A percentile compares a stretch with the other conserved stretches of the same genome.
Evolutionary conservation across 2,797 vertebrate species (phyloP).

Genomic region (Chanos chanos): DNA sequence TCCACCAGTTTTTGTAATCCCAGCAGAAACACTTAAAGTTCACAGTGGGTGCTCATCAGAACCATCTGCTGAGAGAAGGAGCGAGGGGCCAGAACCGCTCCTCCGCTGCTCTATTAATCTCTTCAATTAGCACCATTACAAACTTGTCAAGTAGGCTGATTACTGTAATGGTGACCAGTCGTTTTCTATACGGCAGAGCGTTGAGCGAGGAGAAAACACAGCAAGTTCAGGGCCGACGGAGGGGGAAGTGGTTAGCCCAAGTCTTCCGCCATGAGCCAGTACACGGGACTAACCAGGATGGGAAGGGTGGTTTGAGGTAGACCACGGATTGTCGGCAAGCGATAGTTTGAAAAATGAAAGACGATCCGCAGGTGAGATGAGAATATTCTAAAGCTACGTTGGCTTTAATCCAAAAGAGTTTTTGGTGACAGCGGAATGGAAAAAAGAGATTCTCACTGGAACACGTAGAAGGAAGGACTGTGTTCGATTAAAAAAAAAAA

Average conservation of each 20-base stretch:
- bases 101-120: slow-evolving; percentile 86
- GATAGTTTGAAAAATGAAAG: no score
- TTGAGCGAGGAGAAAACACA: slow-evolving; percentile 22
- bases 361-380: no score
- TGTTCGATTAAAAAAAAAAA: neutral
- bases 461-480: no score
- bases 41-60: slow-evolving; percentile 99
- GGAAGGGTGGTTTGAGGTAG: no score
- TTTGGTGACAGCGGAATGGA: no score
- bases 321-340: no score
- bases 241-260: no score
- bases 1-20: slow-evolving; percentile 98
- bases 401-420: no score
- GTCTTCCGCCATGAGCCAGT: no score
- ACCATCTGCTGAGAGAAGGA: slow-evolving; percentile 99
- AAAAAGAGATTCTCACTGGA: neutral
- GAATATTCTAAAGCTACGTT: no score
- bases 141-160: slow-evolving; percentile 91
- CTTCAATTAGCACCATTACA: slow-evolving; percentile 99
- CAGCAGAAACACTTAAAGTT: slow-evolving; percentile 99
- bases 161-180: slow-evolving; percentile 88
- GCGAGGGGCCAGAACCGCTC: slow-evolving; percentile 65
- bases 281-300: no score
- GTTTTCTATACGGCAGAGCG: slow-evolving; percentile 60
- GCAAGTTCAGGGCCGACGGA: no score